Base-by-base conservation (phyloP, 2,113 vertebrate genomes). In the Riparia riparia region DNA sequence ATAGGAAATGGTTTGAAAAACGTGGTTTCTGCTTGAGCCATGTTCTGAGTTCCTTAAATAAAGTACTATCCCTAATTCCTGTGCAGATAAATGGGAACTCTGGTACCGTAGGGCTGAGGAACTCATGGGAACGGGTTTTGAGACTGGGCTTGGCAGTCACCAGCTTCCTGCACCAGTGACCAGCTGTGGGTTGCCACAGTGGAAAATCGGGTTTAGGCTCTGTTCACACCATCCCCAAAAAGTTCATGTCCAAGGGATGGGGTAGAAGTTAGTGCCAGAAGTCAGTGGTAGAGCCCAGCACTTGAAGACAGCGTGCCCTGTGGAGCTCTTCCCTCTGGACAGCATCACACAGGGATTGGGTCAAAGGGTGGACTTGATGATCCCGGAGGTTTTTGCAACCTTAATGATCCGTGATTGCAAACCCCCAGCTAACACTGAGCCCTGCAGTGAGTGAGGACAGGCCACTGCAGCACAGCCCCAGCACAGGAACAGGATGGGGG, bases 1-100 rank as follows among this genome's bases (percentile, higher is more conserved):
- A 86, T 89, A 84, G 81, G 91, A 89, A 95, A 51, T 14, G 20
- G 45, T 57, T 82, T 74, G 66, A 86, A 96, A 92, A 93, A 85
- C 3, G 50, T 29, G 31, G 54, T 54, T 94, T 63, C 79, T 95
- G 54, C 92, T 89, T 56, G 66, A 53, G 66, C 69, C 90, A 54
- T 25, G 26, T 44, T 80, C 82, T 1, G 39, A 86, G 34, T 20
- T 88, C 71, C 68, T 51, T n/a, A 76, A 82, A 86, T 66, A 65
- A 83, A 90, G 66, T 18, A 25, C 28, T 51, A 18, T 21, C 76
- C 56, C 51, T 57, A 45, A 73, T 73, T 32, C 58, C 63, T 39
- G 39, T 26, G 66, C 45, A 51, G 90, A 65, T 21, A 66, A 73
- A 54, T 34, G 74, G 69, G 34, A 92, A 47, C 34, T 34, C 42